Base-by-base conservation (phyloP, 1,140 invertebrate genomes). In the Uloborus diversus region DNA sequence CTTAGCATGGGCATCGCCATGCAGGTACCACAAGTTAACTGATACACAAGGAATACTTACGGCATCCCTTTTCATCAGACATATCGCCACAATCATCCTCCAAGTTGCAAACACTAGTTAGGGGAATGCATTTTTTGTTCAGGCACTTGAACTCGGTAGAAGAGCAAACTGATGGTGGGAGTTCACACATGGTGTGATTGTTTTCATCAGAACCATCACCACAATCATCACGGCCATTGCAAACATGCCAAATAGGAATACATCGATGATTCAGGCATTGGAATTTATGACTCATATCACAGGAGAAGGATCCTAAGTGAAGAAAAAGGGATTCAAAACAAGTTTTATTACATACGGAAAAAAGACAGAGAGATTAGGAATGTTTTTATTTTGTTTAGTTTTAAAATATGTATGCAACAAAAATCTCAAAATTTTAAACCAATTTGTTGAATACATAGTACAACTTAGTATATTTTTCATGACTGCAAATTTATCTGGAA, bases 131-230 rank as follows among this genome's bases (percentile, higher is more conserved):
- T 76, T 94, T 92, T 57, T 93, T 92, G 87, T 98, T 98, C 0
- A 93, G 92, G 87, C 98, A 99, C 82, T 94, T 92, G 84, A 92
- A 96, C 85, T 96, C 93, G 79, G 83, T 85, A 42, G 93, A 90
- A 28, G 94, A 90, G 86, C 97, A 99, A 0, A 93, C 94, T 0
- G 97, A 92, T 0, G 96, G 95, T 5, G 66, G 79, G 53, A 64
- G 76, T 14, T 76, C 61, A 59, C 84, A 83, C 94, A 97, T 61
- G 95, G 87, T 1, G 93, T 96, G 90, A 95, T 93, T 87, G 96
- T 96, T 96, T 86, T 97, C 96, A 85, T 97, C 95, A 0, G 93
- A 94, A 42, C 94, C 94, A 86, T 99, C 96, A 25, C 94, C 94
- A 87, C 96, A 98, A 85, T 97, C 94, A 85, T 97, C 94, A 3